These are phyloP conservation scores for Cotesia congregata DNA, from an alignment of 2,888 invertebrate genomes.

Conservation along the genomic window DNA sequence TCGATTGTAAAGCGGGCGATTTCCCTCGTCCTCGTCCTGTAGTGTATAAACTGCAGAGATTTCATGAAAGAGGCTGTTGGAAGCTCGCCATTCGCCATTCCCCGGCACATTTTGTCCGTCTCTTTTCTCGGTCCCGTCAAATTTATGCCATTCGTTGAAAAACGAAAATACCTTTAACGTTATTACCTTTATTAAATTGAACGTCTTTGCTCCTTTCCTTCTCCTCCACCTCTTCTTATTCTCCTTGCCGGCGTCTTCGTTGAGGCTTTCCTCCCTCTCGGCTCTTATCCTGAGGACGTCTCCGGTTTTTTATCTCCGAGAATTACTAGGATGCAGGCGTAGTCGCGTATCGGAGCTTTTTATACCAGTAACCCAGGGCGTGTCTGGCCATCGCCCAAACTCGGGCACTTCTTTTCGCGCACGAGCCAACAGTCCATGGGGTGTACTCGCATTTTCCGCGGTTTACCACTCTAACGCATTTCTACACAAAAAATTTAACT, in stretches of 20 bases:
- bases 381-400: conserved; percentile 42
- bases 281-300: not conserved
- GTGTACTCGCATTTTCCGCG: conserved; percentile 36
- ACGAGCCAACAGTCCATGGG: conserved; percentile 17
- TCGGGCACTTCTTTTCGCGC: conserved; percentile 22
- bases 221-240: not conserved
- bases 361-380: conserved; percentile 38
- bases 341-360: conserved; percentile 37
- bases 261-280: not conserved
- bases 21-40: conserved; percentile 37
- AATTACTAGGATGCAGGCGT: not conserved
- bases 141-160: conserved; percentile 49
- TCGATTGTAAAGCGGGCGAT: not conserved
- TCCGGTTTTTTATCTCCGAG: not conserved
- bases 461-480: conserved; percentile 31
- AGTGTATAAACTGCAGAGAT: not conserved
- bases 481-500: not conserved
- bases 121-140: conserved; percentile 49
- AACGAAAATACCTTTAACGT: conserved; percentile 66
- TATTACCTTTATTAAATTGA: conserved; percentile 70
- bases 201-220: conserved; percentile 47
- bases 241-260: not conserved
- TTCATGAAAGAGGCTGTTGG: conserved; percentile 62
- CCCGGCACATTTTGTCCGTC: conserved; percentile 63
- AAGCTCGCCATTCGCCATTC: conserved; percentile 63